Base-by-base conservation (phyloP, 2,888 invertebrate genomes). In the Amorpha juglandis region DNA sequence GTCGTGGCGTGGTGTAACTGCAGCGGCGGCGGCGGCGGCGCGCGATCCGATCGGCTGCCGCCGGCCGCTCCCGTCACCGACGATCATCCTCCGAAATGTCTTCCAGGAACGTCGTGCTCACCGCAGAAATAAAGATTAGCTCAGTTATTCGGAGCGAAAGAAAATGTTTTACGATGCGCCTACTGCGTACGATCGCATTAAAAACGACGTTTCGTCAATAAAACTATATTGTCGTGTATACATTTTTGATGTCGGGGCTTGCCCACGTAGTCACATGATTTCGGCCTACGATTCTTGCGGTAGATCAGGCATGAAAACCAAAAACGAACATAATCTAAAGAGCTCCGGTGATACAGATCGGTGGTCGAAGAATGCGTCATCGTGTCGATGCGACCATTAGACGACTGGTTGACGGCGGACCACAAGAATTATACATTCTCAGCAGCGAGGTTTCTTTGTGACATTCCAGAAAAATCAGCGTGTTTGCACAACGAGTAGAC, bases 121-220 rank as follows among this genome's bases (percentile, higher is more conserved):
- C 80, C 81, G 79, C 83, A 81, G 73, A 84, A 87, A 83, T 86
- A 83, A 63, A 84, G 78, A 83, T 78, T 74, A 74, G 74, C 77
- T 71, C 73, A 71, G 71, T 77, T 73, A 78, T 78, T 77, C 75
- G 70, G 69, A 58, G 74, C 75, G 77, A 81, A 85, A 83, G 80
- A 86, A 83, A 84, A 83, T 80, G 75, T 81, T 88, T 89, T 85
- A 87, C 84, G 85, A 84, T 82, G 86, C 87, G 84, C 89, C 89
- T 88, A 88, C 87, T 76, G 74, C 73, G 69, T 75, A 74, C 74
- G 79, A 80, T 79, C 80, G 74, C 80, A 81, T 82, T 42, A 82
- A 76, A 81, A 65, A 80, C 81, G 76, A 70, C 77, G 77, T 74
- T 80, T 78, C 74, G 76, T 78, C 83, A 81, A 84, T 88, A 87